Base-by-base conservation (phyloP, 2,888 invertebrate genomes). In the Dasypogon diadema region DNA sequence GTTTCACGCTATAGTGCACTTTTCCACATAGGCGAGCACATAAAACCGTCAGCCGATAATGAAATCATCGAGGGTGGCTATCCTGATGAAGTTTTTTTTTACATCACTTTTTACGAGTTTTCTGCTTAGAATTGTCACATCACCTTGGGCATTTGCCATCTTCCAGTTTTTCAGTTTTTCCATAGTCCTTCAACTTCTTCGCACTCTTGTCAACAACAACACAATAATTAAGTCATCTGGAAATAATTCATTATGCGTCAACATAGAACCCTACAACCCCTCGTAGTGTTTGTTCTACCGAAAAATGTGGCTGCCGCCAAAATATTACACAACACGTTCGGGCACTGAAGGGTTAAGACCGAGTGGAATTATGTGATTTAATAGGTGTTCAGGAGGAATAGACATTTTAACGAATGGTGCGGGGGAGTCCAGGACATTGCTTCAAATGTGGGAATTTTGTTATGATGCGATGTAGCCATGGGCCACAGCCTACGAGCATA, bases 1-100 rank as follows among this genome's bases (percentile, higher is more conserved):
- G 70, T 75, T 75, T 75, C 58, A 75, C 75, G 75, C 37, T 75
- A 34, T 55, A 58, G 58, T 75, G 75, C 70, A 70, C 58, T 75
- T 75, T 75, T 75, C 75, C 75, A 75, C 56, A 24, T 68, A 21
- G 46, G n/a, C 68, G 75, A 75, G 56, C 75, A 75, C 75, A 42
- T 21, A 34, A 63, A 30, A 51, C 51, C 18, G 21, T 21, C 51
- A 14, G 18, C n/a, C 21, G 18, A 21, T 21, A 6, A 51, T 51
- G 51, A 21, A 21, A 21, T 12, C 51, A 21, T 51, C 51, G 51
- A 21, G 51, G 21, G 51, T 51, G 51, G 18, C 21, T 51, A 2
- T 6, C 14, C 18, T 51, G 51, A 16, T 51, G 51, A 51, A 51
- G 51, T 51, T 16, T 18, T n/a, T n/a, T n/a, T n/a, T 3, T 4